These are phyloP conservation scores for Catharus fuscescens DNA, from an alignment of 2,113 vertebrate genomes.

Conservation along the genomic window DNA sequence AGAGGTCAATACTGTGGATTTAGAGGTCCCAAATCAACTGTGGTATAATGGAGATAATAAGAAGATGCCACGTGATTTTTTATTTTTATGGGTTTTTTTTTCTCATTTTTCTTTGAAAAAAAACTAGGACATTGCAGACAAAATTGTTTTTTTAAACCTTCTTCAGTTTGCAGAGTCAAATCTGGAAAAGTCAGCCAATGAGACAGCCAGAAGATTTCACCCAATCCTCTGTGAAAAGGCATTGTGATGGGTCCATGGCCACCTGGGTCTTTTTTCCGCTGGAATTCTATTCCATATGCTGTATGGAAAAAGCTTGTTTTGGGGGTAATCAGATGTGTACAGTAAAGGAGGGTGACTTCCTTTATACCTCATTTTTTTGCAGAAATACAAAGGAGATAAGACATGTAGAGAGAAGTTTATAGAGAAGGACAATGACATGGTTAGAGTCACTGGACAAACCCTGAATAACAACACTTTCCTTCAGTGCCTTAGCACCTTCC, in stretches of 20 bases:
- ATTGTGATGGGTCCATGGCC: background rate
- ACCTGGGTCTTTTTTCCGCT: background rate
- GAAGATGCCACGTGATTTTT: background rate
- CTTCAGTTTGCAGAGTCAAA: background rate
- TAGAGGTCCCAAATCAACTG: background rate
- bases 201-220: background rate
- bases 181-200: background rate
- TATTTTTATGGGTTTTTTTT: background rate
- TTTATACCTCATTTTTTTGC: background rate
- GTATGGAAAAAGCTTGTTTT: background rate
- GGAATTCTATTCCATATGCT: background rate
- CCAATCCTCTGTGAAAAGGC: background rate
- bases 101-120: background rate
- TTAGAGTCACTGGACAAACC: background rate
- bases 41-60: background rate
- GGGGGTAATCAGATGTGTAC: background rate
- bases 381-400: background rate
- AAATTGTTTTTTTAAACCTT: background rate
- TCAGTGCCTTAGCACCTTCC: background rate
- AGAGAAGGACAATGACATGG: background rate
- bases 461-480: background rate
- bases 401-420: background rate
- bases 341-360: background rate
- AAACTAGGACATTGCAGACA: background rate
- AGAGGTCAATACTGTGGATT: background rate